Evolutionary conservation across 1,140 invertebrate genomes (phyloP).

Genomic region (Drosophila nebulosa): DNA sequence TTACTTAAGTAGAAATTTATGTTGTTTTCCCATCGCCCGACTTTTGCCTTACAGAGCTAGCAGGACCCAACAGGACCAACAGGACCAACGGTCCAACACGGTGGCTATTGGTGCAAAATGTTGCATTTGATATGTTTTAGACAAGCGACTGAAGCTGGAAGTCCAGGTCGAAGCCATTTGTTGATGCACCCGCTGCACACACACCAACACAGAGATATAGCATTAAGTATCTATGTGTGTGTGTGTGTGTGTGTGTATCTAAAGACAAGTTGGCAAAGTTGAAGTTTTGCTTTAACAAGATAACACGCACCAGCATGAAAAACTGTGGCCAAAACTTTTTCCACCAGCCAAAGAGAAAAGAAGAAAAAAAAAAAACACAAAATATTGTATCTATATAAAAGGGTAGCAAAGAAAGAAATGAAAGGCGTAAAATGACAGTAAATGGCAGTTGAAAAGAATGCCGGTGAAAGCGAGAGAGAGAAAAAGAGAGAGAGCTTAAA

Average conservation of each 20-base stretch:
- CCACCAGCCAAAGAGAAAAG: conserved; percentile 30
- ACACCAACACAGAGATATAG: conserved; percentile 16
- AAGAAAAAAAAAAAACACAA: conserved; percentile 19
- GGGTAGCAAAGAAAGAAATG: not conserved
- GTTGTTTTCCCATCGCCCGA: conserved; percentile 57
- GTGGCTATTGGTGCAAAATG: conserved; percentile 67
- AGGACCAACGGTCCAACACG: conserved; percentile 11
- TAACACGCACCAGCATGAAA: conserved; percentile 78
- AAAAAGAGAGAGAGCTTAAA: not conserved
- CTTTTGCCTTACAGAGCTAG: not conserved
- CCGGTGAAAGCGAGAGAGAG: too few relatives aligned
- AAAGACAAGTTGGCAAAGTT: conserved; percentile 76
- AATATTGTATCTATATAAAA: not conserved
- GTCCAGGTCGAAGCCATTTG: conserved; percentile 48
- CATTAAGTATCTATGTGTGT: conserved; percentile 34
- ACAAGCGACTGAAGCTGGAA: conserved; percentile 54
- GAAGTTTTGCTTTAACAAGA: conserved; percentile 78
- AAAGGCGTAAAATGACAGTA: conserved; percentile 9
- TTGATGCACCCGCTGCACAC: conserved; percentile 53
- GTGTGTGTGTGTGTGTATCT: conserved; percentile 31
- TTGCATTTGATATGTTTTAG: conserved; percentile 75
- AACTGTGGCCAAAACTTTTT: conserved; percentile 74
- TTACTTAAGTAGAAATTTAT: conserved; percentile 79
- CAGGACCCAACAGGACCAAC: not conserved
- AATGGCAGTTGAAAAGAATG: conserved; percentile 14